Conservation (phyloP, 1,140 invertebrate genomes). For the Leptinotarsa defecta region DNA sequence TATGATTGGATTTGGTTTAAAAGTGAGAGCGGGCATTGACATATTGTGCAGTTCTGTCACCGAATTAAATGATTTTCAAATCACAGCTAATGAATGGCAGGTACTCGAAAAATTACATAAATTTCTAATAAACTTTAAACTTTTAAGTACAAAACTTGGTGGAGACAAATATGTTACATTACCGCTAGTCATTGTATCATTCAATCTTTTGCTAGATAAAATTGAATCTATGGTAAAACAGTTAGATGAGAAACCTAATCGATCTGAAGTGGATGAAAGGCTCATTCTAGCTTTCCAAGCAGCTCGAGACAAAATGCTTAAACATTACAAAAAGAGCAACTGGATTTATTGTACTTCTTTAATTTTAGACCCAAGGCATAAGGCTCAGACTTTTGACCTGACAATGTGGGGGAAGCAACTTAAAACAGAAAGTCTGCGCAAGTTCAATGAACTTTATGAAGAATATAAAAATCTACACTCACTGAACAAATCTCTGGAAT, state of each 20-base stretch:
- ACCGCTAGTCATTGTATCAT: constrained; percentile 28
- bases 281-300: constrained; percentile 6
- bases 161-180: constrained; percentile 31
- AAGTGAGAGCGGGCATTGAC: constrained; percentile 11
- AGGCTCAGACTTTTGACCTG: constrained; percentile 7
- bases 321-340: constrained; percentile 16
- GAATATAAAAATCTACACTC: too few relatives aligned
- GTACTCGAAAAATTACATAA: constrained; percentile 22
- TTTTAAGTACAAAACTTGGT: constrained; percentile 39
- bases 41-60: constrained; percentile 27
- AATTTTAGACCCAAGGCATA: constrained; percentile 19
- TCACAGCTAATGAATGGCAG: constrained; percentile 22
- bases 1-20: constrained; percentile 1
- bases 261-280: constrained; percentile 32
- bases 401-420: constrained; percentile 22
- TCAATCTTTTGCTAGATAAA: constrained; percentile 35
- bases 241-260: constrained; percentile 13
- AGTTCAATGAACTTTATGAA: too few relatives aligned
- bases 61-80: background rate
- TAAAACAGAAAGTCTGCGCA: too few relatives aligned
- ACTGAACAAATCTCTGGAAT: too few relatives aligned
- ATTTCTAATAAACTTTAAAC: constrained; percentile 14
- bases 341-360: constrained; percentile 18
- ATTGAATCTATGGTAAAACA: constrained; percentile 24
- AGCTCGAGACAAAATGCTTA: constrained; percentile 15